A percentile compares a stretch with the other conserved stretches of the same genome.
phyloP scores from a whole-genome alignment of 2,113 vertebrate species.

The Harpagus bidentatus region DNA sequence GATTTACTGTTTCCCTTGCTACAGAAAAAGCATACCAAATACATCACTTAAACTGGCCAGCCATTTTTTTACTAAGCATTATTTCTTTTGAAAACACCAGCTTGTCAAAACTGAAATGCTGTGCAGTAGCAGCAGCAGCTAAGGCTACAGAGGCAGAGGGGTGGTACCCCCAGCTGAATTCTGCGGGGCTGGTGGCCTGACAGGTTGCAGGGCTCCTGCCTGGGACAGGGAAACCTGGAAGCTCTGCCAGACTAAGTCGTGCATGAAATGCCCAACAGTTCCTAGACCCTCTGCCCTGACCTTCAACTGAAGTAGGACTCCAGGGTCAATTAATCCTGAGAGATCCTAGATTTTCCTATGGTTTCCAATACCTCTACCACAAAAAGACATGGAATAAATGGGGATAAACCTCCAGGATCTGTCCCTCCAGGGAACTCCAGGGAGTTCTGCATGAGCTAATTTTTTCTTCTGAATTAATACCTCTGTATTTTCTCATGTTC shows the following conservation, averaged over 20 bases:
- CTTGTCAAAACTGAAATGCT: background rate
- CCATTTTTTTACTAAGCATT: background rate
- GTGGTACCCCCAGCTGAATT: background rate
- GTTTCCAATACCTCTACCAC: background rate
- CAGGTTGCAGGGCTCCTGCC: background rate
- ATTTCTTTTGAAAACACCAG: background rate
- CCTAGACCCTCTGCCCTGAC: background rate
- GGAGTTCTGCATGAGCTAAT: background rate
- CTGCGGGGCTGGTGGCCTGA: background rate
- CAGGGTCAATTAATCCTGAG: background rate
- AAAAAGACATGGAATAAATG: background rate
- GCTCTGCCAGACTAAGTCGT: background rate
- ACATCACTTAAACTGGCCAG: background rate
- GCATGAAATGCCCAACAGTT: background rate
- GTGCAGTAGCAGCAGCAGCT: background rate
- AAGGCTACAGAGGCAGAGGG: background rate
- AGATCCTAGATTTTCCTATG: background rate
- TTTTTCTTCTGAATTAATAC: background rate
- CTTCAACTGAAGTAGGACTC: background rate
- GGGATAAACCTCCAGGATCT: background rate
- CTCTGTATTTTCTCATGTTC: background rate
- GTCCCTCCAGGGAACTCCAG: background rate
- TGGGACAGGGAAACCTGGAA: background rate
- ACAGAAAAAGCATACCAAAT: background rate
- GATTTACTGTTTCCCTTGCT: background rate